Evolutionary conservation across 2,888 invertebrate genomes (phyloP).

Genomic region (Acanthosoma haemorrhoidale): DNA sequence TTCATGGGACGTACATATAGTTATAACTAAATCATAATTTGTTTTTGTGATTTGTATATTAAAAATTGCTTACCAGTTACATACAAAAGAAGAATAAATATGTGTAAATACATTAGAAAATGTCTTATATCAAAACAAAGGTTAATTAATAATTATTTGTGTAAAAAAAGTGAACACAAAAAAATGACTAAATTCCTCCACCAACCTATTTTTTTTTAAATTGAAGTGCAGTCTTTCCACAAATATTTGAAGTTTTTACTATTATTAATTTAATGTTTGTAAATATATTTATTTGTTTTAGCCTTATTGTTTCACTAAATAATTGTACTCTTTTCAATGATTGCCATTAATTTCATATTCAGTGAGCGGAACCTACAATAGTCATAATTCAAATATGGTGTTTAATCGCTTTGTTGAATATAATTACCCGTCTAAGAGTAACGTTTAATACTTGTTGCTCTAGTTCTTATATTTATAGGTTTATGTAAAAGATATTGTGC

Average conservation of each 20-base stretch:
- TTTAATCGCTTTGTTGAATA: background rate
- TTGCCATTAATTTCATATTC: background rate
- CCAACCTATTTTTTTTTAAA: no score
- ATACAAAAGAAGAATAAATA: no score
- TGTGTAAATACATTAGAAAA: no score
- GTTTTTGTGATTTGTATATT: no score
- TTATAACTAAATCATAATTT: no score
- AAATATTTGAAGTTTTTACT: background rate
- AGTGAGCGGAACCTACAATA: background rate
- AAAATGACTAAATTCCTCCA: no score
- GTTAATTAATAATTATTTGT: no score
- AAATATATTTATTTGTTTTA: background rate
- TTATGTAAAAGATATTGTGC: constrained; percentile 15
- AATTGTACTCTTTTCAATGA: no score
- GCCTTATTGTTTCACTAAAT: background rate
- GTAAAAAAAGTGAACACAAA: no score
- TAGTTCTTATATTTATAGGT: background rate
- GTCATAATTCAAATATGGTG: background rate
- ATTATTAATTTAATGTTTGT: background rate
- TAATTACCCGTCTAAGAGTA: background rate
- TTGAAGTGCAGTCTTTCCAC: background rate
- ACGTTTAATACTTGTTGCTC: background rate
- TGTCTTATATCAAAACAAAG: no score
- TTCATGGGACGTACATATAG: no score
- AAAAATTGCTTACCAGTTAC: no score